Evolutionary conservation across 1,140 invertebrate species (phyloP).

Genomic region (Anagrus nilaparvatae): DNA sequence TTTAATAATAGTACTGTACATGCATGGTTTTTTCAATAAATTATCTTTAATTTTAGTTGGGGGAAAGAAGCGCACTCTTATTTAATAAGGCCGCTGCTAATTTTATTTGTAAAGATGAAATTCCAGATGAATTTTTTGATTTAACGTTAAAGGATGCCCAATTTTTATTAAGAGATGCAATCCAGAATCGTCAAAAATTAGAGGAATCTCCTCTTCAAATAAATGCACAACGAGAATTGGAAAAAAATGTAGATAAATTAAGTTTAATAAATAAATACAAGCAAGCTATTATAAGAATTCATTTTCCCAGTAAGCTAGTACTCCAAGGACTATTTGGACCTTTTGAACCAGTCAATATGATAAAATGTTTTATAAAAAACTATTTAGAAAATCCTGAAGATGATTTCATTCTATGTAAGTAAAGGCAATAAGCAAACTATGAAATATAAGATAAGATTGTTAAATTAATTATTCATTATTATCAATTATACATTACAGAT

Average conservation of each 20-base stretch:
- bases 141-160: conserved; percentile 67
- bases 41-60: conserved; percentile 43
- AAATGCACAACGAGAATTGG: conserved; percentile 47
- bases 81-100: conserved; percentile 52
- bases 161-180: conserved; percentile 58
- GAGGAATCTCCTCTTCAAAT: conserved; percentile 61
- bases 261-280: conserved; percentile 56
- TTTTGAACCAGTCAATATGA: conserved; percentile 52
- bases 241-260: conserved; percentile 49
- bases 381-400: conserved; percentile 50
- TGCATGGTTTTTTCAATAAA: conserved; percentile 5
- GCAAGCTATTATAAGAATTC: conserved; percentile 62
- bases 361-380: conserved; percentile 59
- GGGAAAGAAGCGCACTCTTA: conserved; percentile 56
- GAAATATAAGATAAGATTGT: conserved; percentile 8
- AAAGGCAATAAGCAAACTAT: conserved; percentile 13
- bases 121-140: conserved; percentile 77
- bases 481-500: conserved; percentile 45
- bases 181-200: conserved; percentile 47
- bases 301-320: conserved; percentile 70
- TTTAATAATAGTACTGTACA: too few relatives aligned
- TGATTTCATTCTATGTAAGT: conserved; percentile 68
- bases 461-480: too few relatives aligned
- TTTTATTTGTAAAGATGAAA: conserved; percentile 47
- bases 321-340: conserved; percentile 70